Percentiles rank a stretch among this genome's conserved stretches.
These are phyloP conservation scores for Bombyx huttoni DNA, from an alignment of 2,888 invertebrate genomes.

Conservation along the genomic window DNA sequence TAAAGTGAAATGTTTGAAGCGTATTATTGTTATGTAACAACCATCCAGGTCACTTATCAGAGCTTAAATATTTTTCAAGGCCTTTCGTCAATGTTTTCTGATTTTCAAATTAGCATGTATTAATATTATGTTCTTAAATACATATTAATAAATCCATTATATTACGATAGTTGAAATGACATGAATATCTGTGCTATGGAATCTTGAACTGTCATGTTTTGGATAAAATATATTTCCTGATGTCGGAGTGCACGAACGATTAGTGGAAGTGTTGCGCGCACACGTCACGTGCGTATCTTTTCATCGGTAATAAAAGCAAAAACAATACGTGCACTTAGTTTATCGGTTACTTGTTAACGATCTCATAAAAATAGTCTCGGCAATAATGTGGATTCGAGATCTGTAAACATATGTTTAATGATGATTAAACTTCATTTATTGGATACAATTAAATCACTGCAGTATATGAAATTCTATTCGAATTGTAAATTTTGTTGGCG, in stretches of 20 bases:
- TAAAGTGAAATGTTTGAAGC: too few relatives aligned
- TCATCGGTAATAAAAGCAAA: not conserved
- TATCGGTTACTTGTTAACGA: constrained; percentile 5
- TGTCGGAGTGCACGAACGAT: constrained; percentile 6
- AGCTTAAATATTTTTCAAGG: too few relatives aligned
- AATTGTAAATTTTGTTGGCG: constrained; percentile 1
- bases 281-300: not conserved
- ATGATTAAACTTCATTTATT: constrained; percentile 12
- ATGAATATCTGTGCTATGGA: too few relatives aligned
- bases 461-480: not conserved
- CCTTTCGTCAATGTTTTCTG: too few relatives aligned
- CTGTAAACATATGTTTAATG: not conserved
- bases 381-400: constrained; percentile 9
- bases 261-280: constrained; percentile 2
- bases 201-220: too few relatives aligned
- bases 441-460: not conserved
- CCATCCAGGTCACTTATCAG: too few relatives aligned
- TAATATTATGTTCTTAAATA: too few relatives aligned
- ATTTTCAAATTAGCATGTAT: too few relatives aligned
- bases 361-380: not conserved
- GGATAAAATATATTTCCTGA: not conserved
- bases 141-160: too few relatives aligned
- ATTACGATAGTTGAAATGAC: too few relatives aligned
- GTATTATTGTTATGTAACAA: too few relatives aligned
- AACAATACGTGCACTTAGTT: not conserved